Evolutionary conservation across 2,888 invertebrate genomes (phyloP).

Genomic region (Chrysomela aeneicollis): DNA sequence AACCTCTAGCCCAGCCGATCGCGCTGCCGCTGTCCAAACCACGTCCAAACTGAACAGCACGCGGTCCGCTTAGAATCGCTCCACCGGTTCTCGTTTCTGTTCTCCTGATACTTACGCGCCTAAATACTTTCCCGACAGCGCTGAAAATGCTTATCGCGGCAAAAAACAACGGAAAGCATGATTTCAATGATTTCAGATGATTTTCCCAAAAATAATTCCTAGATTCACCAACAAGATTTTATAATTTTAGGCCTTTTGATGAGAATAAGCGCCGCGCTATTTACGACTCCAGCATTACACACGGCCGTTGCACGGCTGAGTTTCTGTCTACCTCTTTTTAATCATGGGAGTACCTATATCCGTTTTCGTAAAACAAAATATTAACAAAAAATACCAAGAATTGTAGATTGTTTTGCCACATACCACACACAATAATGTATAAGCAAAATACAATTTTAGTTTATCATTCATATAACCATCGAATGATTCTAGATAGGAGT

Average conservation of each 20-base stretch:
- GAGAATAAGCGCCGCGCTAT: neutral
- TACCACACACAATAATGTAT: too few relatives aligned
- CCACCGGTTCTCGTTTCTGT: conserved; percentile 49
- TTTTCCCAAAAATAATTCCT: conserved; percentile 4
- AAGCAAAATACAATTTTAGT: neutral
- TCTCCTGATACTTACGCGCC: conserved; percentile 61
- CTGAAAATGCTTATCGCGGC: conserved; percentile 23
- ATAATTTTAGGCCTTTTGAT: conserved; percentile 14
- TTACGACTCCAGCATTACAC: neutral
- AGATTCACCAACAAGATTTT: neutral
- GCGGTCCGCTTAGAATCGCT: conserved; percentile 6
- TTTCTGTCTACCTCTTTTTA: neutral
- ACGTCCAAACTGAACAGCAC: conserved; percentile 6
- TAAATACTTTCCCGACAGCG: conserved; percentile 40
- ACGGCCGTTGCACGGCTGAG: neutral
- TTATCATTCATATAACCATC: neutral
- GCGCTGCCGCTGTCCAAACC: conserved; percentile 21
- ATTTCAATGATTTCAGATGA: neutral
- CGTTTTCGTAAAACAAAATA: neutral
- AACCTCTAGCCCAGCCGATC: neutral
- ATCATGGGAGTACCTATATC: neutral
- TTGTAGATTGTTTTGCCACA: too few relatives aligned
- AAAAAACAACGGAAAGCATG: conserved; percentile 28
- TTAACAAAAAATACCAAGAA: neutral
- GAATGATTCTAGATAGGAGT: too few relatives aligned